Percentiles rank a stretch among this genome's conserved stretches.
These are phyloP conservation scores for Sebastes paucispinis DNA, from an alignment of 2,797 vertebrate genomes.

Conservation along the genomic window DNA sequence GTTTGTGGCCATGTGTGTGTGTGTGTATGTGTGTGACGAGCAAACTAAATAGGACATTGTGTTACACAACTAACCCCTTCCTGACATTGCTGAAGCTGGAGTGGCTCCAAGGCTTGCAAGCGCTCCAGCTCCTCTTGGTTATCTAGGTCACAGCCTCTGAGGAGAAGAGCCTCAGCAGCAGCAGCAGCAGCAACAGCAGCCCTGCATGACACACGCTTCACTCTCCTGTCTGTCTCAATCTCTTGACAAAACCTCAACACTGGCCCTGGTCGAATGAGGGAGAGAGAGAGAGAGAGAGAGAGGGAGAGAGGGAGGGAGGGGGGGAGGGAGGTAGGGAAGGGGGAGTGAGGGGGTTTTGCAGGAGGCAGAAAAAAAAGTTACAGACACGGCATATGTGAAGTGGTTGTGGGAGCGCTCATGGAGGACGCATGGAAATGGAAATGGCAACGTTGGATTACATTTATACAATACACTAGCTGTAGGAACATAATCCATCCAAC, in stretches of 20 bases:
- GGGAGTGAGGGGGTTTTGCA: slow-evolving; percentile 33
- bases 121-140: slow-evolving; percentile 81
- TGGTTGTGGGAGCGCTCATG: slow-evolving; percentile 47
- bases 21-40: slow-evolving; percentile 46
- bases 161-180: slow-evolving; percentile 72
- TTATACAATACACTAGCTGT: slow-evolving; percentile 51
- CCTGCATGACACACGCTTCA: slow-evolving; percentile 80
- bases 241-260: slow-evolving; percentile 80
- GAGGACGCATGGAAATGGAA: slow-evolving; percentile 63
- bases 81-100: slow-evolving; percentile 81
- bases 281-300: slow-evolving; percentile 28
- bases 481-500: slow-evolving; percentile 62
- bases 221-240: slow-evolving; percentile 80
- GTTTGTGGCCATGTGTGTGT: slow-evolving; percentile 36
- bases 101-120: slow-evolving; percentile 79
- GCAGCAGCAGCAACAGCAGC: slow-evolving; percentile 66
- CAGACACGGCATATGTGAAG: slow-evolving; percentile 49
- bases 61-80: slow-evolving; percentile 81
- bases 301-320: slow-evolving; percentile 29
- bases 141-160: slow-evolving; percentile 84
- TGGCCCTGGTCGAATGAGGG: slow-evolving; percentile 60
- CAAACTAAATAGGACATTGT: slow-evolving; percentile 81
- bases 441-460: slow-evolving; percentile 64
- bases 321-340: slow-evolving; percentile 11
- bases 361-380: slow-evolving; percentile 54